Evolutionary conservation across 2,113 vertebrate species (phyloP), one percentile per base, ranked within the genome.

Genomic region (Phasianus colchicus): DNA sequence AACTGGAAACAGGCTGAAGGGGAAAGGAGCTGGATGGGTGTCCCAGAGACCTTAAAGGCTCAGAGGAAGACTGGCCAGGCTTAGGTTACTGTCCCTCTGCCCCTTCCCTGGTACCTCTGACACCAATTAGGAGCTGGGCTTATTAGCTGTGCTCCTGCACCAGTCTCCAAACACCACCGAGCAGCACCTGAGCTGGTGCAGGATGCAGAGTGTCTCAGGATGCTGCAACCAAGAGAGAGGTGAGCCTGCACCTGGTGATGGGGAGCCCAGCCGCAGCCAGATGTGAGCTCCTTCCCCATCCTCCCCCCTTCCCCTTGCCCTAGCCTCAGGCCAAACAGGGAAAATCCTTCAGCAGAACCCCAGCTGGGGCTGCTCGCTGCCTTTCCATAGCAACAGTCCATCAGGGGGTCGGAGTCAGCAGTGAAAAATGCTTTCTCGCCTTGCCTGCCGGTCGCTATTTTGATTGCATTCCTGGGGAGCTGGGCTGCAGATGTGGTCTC

Each of bases 311-410:
- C 55, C 75, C 78, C 60, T 83, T 88, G 64, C 82, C 75, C 91
- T 43, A 79, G 48, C 43, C 57, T 38, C 14, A 9, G 74, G 60
- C 63, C 38, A 65, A 50, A 45, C 36, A 52, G 30, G 61, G 61
- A 79, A 79, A 81, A 57, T 91, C 89, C 95, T 92, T 83, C 94
- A 80, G 75, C 91, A 85, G 93, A 86, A 88, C 91, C 94, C 78
- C 95, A 93, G 94, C 95, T 88, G 91, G 83, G 92, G 83, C 91
- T 61, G 88, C 79, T 74, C 78, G 87, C 89, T 90, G 92, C 89
- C 5, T 95, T 96, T 89, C 96, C 94, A 95, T 93, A 95, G 91
- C 93, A 96, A 95, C 93, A 2, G 69, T 95, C 93, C 85, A 60
- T 93, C 93, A 90, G 88, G 95, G 91, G 95, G 94, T 93, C 45